Conservation (phyloP, 1,140 invertebrate genomes). For the Ridgeia piscesae region DNA sequence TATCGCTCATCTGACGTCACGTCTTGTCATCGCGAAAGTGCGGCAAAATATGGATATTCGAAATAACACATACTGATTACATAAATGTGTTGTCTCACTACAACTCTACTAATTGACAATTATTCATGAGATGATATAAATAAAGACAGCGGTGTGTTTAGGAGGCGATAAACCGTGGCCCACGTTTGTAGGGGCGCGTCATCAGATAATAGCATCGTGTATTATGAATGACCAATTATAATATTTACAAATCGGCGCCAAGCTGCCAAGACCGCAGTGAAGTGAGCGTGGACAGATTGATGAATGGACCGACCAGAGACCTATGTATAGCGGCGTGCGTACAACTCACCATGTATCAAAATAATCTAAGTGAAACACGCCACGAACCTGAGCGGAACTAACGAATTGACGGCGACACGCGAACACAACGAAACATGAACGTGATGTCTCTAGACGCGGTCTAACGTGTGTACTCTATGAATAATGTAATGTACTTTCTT, state of each 20-base stretch:
- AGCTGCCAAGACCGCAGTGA: neutral
- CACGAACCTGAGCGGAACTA: neutral
- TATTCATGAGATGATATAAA: too few species aligned
- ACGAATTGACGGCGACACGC: neutral
- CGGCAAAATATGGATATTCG: too few species aligned
- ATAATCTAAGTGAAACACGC: neutral
- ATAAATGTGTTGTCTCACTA: too few species aligned
- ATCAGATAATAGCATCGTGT: too few species aligned
- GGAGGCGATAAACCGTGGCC: too few species aligned
- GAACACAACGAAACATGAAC: neutral
- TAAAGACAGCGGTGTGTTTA: too few species aligned
- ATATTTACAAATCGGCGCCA: neutral
- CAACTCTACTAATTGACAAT: too few species aligned
- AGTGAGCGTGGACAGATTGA: neutral
- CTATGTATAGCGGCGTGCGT: neutral
- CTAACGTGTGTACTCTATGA: neutral
- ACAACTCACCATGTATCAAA: neutral
- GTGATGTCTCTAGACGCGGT: neutral
- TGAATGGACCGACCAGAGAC: neutral
- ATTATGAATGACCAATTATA: too few species aligned
- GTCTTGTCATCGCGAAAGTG: too few species aligned
- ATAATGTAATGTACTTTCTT: neutral
- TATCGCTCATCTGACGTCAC: too few species aligned
- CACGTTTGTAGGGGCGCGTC: too few species aligned
- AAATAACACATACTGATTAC: too few species aligned